phyloP scores from a whole-genome alignment of 2,888 invertebrate species.

The Microchrysa polita region DNA sequence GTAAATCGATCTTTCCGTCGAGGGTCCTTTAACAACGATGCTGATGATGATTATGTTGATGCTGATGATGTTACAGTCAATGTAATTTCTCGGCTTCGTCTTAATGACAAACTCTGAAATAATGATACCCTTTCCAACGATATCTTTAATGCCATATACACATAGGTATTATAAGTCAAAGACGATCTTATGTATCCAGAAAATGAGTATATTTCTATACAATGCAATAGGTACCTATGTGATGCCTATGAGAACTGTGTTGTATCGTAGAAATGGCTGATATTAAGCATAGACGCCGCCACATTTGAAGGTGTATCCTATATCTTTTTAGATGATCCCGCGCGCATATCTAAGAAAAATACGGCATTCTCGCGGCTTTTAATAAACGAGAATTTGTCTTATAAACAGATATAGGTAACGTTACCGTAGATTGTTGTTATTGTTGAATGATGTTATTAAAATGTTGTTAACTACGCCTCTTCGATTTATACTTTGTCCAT shows the following conservation, averaged over 20 bases:
- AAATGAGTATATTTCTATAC: neutral
- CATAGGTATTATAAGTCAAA: slow-evolving; percentile 26
- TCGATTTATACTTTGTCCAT: slow-evolving; percentile 4
- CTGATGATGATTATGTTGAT: slow-evolving; percentile 15
- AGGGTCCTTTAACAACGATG: neutral
- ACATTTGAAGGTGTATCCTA: slow-evolving; percentile 36
- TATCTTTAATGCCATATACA: slow-evolving; percentile 26
- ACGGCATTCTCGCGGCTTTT: slow-evolving; percentile 13
- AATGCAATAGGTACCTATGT: neutral
- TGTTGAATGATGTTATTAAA: slow-evolving; percentile 40
- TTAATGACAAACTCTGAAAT: slow-evolving; percentile 36
- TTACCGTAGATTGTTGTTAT: slow-evolving; percentile 19
- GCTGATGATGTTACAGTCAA: slow-evolving; percentile 17
- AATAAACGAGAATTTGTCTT: neutral
- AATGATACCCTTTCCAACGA: slow-evolving; percentile 24
- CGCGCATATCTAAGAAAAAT: slow-evolving; percentile 25
- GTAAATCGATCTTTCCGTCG: neutral
- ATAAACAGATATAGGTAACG: neutral
- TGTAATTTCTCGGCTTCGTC: slow-evolving; percentile 19
- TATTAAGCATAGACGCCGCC: slow-evolving; percentile 15
- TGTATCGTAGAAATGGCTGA: slow-evolving; percentile 3
- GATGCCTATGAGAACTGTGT: neutral
- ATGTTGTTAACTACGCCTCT: slow-evolving; percentile 37
- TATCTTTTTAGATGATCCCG: slow-evolving; percentile 14
- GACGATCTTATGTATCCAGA: slow-evolving; percentile 5